Base-by-base conservation (phyloP, 2,888 invertebrate species). In the Osmoderma eremita region DNA sequence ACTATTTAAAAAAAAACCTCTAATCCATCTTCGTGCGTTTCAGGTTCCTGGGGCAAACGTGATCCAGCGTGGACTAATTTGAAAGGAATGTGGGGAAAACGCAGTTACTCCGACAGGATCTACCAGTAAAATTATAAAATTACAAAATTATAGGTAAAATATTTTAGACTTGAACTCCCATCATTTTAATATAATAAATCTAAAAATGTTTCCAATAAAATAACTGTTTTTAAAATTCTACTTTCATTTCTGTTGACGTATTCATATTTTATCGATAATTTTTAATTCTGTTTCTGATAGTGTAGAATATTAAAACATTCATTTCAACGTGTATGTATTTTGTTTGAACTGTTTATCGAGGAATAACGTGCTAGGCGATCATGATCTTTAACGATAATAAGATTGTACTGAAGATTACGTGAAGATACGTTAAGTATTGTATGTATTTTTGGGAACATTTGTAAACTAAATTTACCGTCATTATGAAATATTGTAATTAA, bases 11-110 rank as follows among this genome's bases (percentile, higher is more conserved):
- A n/a, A 48, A 0, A 18, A 18, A 18, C 18, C 20, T 1, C 17
- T 48, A 48, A 48, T 48, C 49, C 17, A 20, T 53, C 65, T 42
- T 53, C 65, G 58, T 70, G 63, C 54, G 22, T 73, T 75, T 15
- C 84, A 90, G 90, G 90, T 77, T 86, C 89, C 78, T 91, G 90
- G 90, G 91, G 90, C 78, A 91, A 91, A 82, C 86, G 91, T 8
- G 90, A 91, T 77, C 90, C 91, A 10, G 90, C 89, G 79, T 91
- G 91, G 92, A 90, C 90, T 79, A 91, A 91, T 80, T 84, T 92
- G 74, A 89, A 90, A 82, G 91, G 91, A 68, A 88, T 91, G 82
- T 92, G 92, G 92, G 92, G 92, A 75, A 91, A 91, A 80, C 86
- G 91, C 69, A 81, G 81, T 79, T 83, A 74, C 67, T 71, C 73